phyloP scores from a whole-genome alignment of 2,797 vertebrate species.

The Argentina silus region DNA sequence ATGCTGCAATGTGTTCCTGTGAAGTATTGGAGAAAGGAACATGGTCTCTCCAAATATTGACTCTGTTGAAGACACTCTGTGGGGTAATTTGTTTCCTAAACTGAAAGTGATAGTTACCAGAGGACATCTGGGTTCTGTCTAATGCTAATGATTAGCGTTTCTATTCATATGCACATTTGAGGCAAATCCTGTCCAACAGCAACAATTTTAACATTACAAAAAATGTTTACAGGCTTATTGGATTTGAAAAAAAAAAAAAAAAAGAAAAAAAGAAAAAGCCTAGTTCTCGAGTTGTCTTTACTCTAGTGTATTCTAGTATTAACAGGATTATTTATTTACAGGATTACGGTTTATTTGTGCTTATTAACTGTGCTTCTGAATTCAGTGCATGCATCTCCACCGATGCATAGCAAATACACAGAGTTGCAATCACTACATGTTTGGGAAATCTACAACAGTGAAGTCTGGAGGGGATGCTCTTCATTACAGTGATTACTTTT shows the following conservation, averaged over 20 bases:
- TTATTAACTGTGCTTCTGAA: not conserved
- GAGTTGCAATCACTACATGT: not conserved
- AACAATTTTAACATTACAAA: conserved; percentile 5
- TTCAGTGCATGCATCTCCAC: not conserved
- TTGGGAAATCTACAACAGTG: not conserved
- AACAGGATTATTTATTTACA: not conserved
- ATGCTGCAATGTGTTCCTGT: not conserved
- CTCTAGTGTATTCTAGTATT: not conserved
- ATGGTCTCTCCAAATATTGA: conserved; percentile 35
- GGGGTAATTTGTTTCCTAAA: conserved; percentile 24
- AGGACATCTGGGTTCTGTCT: conserved; percentile 14
- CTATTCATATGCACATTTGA: not conserved
- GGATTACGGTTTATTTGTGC: not conserved
- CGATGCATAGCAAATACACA: not conserved
- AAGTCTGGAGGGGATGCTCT: not conserved
- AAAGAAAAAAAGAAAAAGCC: no score
- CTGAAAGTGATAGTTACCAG: conserved; percentile 22
- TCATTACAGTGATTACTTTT: not conserved
- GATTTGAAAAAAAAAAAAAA: conserved; percentile 1
- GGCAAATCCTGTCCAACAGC: not conserved
- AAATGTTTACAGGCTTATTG: not conserved
- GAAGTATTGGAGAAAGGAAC: conserved; percentile 3
- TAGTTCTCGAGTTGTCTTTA: not conserved
- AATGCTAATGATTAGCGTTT: conserved; percentile 13
- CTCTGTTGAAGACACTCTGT: conserved; percentile 15